Base-by-base conservation (phyloP, 2,113 vertebrate species). In the Petrocephalus microphthalmus region DNA sequence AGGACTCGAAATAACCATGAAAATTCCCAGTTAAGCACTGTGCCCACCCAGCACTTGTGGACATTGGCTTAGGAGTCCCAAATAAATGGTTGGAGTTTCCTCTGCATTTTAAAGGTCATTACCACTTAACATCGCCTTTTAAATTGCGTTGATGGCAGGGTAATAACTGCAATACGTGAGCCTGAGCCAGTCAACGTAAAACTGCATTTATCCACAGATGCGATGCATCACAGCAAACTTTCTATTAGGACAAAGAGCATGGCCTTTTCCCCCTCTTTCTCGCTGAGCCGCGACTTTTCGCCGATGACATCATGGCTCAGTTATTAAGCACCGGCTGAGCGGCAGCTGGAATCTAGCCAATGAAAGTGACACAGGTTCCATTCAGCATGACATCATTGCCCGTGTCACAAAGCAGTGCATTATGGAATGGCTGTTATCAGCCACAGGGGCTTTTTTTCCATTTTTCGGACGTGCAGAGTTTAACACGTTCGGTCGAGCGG, bases 271-370 rank as follows among this genome's bases (percentile, higher is more conserved):
- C 25, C 6, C 53, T 13, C 15, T 25, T 60, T 60, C 29, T 52
- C 33, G 11, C 19, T 64, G 85, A 64, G 64, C 54, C 7, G 56
- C 19, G 33, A 45, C 56, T 64, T 7, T 42, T 19, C 20, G 85
- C 53, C n/a, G 4, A 54, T 86, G 85, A 64, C 85, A 47, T 60
- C 85, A 86, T 64, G 53, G 85, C 45, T 60, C 54, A 42, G 56
- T 15, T 64, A 86, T 60, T 5, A 85, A 52, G 11, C 51, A 29
- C 47, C 52, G 54, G n/a, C 20, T 22, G 49, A 85, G 52, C 25
- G 10, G 25, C 53, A 8, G 84, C n/a, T 54, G 49, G 49, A 33
- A 53, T 85, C 60, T 57, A 60, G 85, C 7, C 17, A 86, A 29
- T 45, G 19, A 86, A 86, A 20, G 19, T 45, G 54, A 33, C 17